A percentile compares a stretch with the other conserved stretches of the same genome.
Conservation (phyloP, 2,797 vertebrate genomes). For the Furcifer pardalis region DNA sequence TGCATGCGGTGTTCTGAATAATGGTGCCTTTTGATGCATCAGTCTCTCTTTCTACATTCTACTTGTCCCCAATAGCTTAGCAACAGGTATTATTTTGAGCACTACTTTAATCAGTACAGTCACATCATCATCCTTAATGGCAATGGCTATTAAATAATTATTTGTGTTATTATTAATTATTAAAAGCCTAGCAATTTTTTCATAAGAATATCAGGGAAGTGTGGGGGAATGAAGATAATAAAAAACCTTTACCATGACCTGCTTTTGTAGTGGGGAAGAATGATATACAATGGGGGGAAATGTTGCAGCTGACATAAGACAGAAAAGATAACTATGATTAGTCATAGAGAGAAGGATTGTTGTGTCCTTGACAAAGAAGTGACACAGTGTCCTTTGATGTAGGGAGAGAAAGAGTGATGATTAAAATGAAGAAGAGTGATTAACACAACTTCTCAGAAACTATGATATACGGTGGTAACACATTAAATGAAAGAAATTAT, state of each 20-base stretch:
- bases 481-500: conserved; percentile 14
- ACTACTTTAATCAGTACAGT: neutral
- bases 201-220: neutral
- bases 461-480: conserved; percentile 8
- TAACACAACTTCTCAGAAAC: conserved; percentile 21
- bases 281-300: neutral
- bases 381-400: neutral
- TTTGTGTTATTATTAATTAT: conserved; percentile 34
- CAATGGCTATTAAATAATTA: neutral
- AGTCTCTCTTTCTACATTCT: conserved; percentile 20
- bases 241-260: conserved; percentile 19
- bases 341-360: neutral
- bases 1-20: neutral
- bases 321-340: conserved; percentile 18
- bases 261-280: neutral
- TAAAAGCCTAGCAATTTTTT: conserved; percentile 27
- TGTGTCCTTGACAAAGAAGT: conserved; percentile 9
- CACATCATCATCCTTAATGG: neutral
- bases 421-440: conserved; percentile 8
- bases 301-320: neutral
- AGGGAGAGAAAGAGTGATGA: conserved; percentile 27
- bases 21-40: conserved; percentile 42
- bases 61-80: conserved; percentile 24
- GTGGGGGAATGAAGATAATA: neutral
- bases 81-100: conserved; percentile 12